A percentile compares a stretch with the other conserved stretches of the same genome.
These are phyloP conservation scores for Esox niger DNA, from an alignment of 2,113 vertebrate species.

Conservation along the genomic window DNA sequence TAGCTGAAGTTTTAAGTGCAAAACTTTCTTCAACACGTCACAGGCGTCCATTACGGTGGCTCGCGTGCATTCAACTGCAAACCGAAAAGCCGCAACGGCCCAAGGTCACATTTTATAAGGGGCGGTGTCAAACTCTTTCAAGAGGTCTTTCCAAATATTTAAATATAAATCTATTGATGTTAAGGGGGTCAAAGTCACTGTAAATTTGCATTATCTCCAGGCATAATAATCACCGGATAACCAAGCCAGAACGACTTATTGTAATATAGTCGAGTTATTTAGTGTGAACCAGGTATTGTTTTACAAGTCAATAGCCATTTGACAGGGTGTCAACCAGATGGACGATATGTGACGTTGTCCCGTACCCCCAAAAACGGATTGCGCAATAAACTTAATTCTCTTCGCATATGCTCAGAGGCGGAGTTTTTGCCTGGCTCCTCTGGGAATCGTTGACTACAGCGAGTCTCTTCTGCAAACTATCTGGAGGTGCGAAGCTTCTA, in stretches of 20 bases:
- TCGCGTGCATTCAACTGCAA: conserved; percentile 51
- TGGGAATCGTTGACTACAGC: conserved; percentile 34
- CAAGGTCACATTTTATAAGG: conserved; percentile 14
- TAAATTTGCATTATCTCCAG: too few relatives aligned
- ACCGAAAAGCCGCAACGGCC: conserved; percentile 24
- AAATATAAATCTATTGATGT: background rate
- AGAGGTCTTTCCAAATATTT: background rate
- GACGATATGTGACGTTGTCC: conserved; percentile 16
- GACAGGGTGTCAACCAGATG: conserved; percentile 13
- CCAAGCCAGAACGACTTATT: background rate
- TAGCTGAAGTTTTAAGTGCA: conserved; percentile 68
- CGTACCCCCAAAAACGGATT: conserved; percentile 50
- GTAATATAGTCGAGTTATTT: background rate
- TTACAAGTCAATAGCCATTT: conserved; percentile 49
- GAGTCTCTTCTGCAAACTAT: conserved; percentile 68
- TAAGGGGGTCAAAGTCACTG: background rate
- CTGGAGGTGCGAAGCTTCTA: conserved; percentile 66
- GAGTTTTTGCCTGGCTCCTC: conserved; percentile 64
- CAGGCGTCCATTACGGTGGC: conserved; percentile 61
- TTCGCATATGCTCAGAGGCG: conserved; percentile 61
- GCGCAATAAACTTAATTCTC: conserved; percentile 60
- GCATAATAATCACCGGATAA: too few relatives aligned
- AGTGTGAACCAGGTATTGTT: background rate
- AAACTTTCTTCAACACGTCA: conserved; percentile 53
- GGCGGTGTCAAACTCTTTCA: background rate